Conservation (phyloP, 2,888 invertebrate genomes). For the Oscheius sp. region DNA sequence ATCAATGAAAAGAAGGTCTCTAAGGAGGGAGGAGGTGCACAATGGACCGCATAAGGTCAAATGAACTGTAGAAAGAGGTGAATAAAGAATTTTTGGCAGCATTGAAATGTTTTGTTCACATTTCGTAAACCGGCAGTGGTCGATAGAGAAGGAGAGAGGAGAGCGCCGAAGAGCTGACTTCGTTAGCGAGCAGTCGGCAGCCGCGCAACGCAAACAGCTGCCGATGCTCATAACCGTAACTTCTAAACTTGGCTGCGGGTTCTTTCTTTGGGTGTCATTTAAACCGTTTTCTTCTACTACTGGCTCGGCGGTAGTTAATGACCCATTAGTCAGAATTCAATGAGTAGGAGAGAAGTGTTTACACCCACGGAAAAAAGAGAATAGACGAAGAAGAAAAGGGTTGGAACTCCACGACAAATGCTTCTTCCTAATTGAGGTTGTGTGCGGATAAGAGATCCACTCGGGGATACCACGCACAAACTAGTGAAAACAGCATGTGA, state of each 20-base stretch:
- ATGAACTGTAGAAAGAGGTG: not conserved
- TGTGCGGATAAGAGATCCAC: slow-evolving; percentile 29
- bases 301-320: not conserved
- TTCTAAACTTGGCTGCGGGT: not conserved
- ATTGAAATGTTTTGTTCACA: slow-evolving; percentile 28
- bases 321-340: not conserved
- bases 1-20: slow-evolving; percentile 11
- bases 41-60: not conserved
- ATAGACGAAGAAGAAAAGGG: not conserved
- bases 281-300: not conserved
- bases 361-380: not conserved
- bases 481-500: slow-evolving; percentile 17
- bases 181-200: slow-evolving; percentile 29
- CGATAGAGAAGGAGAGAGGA: slow-evolving; percentile 30
- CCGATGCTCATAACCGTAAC: slow-evolving; percentile 23
- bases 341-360: not conserved
- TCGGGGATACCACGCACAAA: slow-evolving; percentile 27
- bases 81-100: slow-evolving; percentile 14
- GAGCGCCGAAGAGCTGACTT: slow-evolving; percentile 32
- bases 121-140: slow-evolving; percentile 32
- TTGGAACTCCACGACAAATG: slow-evolving; percentile 9
- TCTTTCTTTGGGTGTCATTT: not conserved
- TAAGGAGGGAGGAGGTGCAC: slow-evolving; percentile 6
- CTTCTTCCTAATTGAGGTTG: slow-evolving; percentile 28
- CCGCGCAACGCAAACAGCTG: slow-evolving; percentile 28